Evolutionary conservation across 2,113 vertebrate species (phyloP).

Genomic region (Zeus faber): DNA sequence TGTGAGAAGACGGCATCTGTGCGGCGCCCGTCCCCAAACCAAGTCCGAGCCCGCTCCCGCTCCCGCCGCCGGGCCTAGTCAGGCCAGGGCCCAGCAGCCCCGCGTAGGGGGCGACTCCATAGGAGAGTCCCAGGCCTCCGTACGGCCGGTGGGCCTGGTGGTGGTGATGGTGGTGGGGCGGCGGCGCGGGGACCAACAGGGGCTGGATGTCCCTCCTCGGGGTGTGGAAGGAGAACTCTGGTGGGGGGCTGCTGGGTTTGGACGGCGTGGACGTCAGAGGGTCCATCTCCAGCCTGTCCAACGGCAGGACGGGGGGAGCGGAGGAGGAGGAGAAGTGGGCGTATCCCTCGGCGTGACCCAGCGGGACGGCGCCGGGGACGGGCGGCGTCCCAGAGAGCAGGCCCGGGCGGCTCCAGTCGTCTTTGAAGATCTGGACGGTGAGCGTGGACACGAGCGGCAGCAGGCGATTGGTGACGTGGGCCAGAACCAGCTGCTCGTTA

Average conservation of each 20-base stretch:
- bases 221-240: slow-evolving; percentile 92
- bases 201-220: slow-evolving; percentile 86
- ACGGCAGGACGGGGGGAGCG: slow-evolving; percentile 64
- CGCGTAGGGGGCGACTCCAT: slow-evolving; percentile 74
- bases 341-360: slow-evolving; percentile 77
- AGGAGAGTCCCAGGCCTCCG: slow-evolving; percentile 74
- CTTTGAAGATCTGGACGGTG: slow-evolving; percentile 97
- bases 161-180: slow-evolving; percentile 12
- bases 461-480: slow-evolving; percentile 93
- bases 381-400: slow-evolving; percentile 81
- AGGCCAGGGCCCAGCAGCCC: slow-evolving; percentile 77
- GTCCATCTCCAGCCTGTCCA: slow-evolving; percentile 63
- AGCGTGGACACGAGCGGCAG: slow-evolving; percentile 87
- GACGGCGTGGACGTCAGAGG: slow-evolving; percentile 89
- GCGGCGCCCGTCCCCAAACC: slow-evolving; percentile 36
- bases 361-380: slow-evolving; percentile 67
- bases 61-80: slow-evolving; percentile 51
- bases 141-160: slow-evolving; percentile 76
- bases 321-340: slow-evolving; percentile 57
- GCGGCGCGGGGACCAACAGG: slow-evolving; percentile 79
- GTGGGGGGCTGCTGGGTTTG: slow-evolving; percentile 87
- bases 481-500: slow-evolving; percentile 96
- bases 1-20: slow-evolving; percentile 65
- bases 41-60: slow-evolving; percentile 50
- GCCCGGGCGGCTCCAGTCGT: slow-evolving; percentile 91